phyloP scores from a whole-genome alignment of 2,888 invertebrate species.

The Iselma pallidipennis region DNA sequence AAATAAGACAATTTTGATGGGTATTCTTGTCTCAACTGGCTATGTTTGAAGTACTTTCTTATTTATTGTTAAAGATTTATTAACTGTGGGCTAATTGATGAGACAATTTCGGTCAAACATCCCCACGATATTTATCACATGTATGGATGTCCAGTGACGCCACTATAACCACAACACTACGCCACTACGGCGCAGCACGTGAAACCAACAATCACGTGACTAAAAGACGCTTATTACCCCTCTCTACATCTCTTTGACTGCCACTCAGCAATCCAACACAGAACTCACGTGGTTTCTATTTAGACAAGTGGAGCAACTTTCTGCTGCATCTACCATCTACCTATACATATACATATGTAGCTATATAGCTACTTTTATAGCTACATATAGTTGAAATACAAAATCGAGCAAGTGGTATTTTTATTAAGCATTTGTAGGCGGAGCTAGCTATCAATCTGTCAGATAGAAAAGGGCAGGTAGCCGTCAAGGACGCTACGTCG shows the following conservation, averaged over 20 bases:
- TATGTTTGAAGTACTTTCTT: too few species aligned
- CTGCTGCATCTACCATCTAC: too few species aligned
- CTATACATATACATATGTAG: too few species aligned
- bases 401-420: conserved; percentile 49
- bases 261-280: not conserved
- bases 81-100: not conserved
- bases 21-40: too few species aligned
- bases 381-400: conserved; percentile 31
- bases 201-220: not conserved
- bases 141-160: not conserved
- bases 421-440: conserved; percentile 37
- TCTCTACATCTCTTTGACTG: too few species aligned
- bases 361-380: too few species aligned
- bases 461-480: conserved; percentile 51
- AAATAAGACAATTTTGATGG: too few species aligned
- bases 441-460: conserved; percentile 53
- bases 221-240: not conserved
- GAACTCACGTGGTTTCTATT: not conserved
- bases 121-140: not conserved
- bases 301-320: too few species aligned
- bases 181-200: not conserved
- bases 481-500: conserved; percentile 49
- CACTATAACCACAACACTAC: not conserved
- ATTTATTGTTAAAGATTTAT: not conserved
- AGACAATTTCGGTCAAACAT: not conserved